phyloP scores from a whole-genome alignment of 2,113 vertebrate species.

The Brachypodius melanocephalos region DNA sequence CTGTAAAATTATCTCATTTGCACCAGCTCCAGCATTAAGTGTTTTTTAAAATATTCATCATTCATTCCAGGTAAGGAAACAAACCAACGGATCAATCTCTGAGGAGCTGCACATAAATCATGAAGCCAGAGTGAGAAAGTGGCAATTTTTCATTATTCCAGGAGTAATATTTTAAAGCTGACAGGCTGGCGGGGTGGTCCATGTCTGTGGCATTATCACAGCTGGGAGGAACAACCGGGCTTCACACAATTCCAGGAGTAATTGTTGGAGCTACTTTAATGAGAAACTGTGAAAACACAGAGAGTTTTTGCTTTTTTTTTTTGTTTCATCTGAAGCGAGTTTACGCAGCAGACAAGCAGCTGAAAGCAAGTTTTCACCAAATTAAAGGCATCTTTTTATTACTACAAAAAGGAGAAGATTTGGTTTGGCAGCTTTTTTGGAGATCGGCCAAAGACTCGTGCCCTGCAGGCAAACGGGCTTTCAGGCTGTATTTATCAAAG shows the following conservation, averaged over 20 bases:
- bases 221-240: background rate
- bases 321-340: background rate
- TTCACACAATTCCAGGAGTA: background rate
- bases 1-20: slow-evolving; percentile 70
- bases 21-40: slow-evolving; percentile 40
- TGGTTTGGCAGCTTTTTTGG: background rate
- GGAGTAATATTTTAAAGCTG: slow-evolving; percentile 65
- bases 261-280: background rate
- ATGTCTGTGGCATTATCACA: slow-evolving; percentile 29
- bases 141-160: slow-evolving; percentile 71
- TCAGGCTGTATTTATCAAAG: background rate
- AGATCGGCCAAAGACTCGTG: background rate
- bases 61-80: slow-evolving; percentile 70
- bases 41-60: slow-evolving; percentile 68
- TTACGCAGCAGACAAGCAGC: background rate
- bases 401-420: background rate
- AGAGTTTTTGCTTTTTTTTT: background rate
- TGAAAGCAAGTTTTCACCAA: background rate
- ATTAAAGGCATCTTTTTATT: background rate
- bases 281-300: background rate
- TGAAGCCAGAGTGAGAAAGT: slow-evolving; percentile 55
- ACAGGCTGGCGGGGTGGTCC: slow-evolving; percentile 66
- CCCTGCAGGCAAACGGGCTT: background rate
- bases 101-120: slow-evolving; percentile 76
- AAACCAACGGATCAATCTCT: slow-evolving; percentile 68